Conservation (phyloP, 2,113 vertebrate species). For the Labeo catla region DNA sequence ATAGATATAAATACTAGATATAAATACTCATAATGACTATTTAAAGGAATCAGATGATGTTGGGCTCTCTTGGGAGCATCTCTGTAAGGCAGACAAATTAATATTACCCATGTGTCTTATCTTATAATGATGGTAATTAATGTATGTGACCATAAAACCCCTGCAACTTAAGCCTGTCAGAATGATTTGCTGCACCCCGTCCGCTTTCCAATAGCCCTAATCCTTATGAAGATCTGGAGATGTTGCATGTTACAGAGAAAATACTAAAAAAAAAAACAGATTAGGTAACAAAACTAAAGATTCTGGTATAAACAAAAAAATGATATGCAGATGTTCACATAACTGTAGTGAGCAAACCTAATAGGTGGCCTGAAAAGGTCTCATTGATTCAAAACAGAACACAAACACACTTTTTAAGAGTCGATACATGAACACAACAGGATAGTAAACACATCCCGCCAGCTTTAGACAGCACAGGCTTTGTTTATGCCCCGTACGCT, state of each 20-base stretch:
- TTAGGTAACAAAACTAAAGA: not conserved
- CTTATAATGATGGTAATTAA: slow-evolving; percentile 73
- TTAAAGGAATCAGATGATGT: slow-evolving; percentile 36
- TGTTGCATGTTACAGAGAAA: not conserved
- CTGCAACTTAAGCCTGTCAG: slow-evolving; percentile 57
- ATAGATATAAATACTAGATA: slow-evolving; percentile 45
- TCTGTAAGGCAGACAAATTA: slow-evolving; percentile 59
- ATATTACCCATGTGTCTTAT: slow-evolving; percentile 53
- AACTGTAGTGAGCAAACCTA: not conserved
- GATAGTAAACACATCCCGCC: slow-evolving; percentile 3
- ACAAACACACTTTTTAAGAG: not conserved
- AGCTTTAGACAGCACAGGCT: not conserved
- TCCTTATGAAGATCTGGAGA: not conserved
- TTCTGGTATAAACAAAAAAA: not conserved
- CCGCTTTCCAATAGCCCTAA: slow-evolving; percentile 55
- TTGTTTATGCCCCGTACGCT: slow-evolving; percentile 3
- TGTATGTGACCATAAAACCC: slow-evolving; percentile 57
- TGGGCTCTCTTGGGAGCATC: slow-evolving; percentile 48
- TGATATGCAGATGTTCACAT: not conserved
- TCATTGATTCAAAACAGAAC: not conserved
- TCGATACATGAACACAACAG: not conserved
- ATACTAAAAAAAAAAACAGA: not conserved
- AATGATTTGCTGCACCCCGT: slow-evolving; percentile 48
- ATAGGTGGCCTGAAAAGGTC: not conserved
- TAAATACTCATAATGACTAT: slow-evolving; percentile 45